phyloP scores from a whole-genome alignment of 2,113 vertebrate genomes.

The Sprattus sprattus region DNA sequence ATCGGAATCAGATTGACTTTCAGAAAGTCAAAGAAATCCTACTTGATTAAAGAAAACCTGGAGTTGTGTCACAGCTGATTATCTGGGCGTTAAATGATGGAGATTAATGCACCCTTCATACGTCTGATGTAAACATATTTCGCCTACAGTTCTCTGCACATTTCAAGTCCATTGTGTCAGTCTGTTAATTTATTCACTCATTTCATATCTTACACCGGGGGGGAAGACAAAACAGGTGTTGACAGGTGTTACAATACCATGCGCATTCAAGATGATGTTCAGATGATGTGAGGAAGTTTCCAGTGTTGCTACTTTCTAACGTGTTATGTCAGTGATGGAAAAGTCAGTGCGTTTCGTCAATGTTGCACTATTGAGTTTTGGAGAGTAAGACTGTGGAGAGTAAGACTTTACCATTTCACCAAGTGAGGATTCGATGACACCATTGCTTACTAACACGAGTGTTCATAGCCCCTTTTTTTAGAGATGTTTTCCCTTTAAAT shows the following conservation, averaged over 20 bases:
- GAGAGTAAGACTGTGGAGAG: background rate
- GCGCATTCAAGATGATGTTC: background rate
- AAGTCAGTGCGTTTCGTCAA: background rate
- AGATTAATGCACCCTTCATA: conserved; percentile 16
- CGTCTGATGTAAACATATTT: conserved; percentile 16
- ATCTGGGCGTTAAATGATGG: conserved; percentile 13
- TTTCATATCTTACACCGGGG: conserved; percentile 15
- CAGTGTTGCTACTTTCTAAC: background rate
- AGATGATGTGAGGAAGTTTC: background rate
- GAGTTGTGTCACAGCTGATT: conserved; percentile 18
- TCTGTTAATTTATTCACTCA: conserved; percentile 20
- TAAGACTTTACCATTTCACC: background rate
- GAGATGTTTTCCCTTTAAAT: conserved; percentile 48
- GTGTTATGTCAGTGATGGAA: background rate
- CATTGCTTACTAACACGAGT: conserved; percentile 17
- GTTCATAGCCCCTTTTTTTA: conserved; percentile 22
- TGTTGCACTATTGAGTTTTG: background rate
- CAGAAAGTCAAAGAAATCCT: conserved; percentile 21
- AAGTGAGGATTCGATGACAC: background rate
- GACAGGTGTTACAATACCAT: conserved; percentile 19
- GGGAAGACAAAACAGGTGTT: conserved; percentile 21
- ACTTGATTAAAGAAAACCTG: conserved; percentile 3
- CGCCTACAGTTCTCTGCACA: conserved; percentile 20
- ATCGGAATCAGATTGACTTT: background rate
- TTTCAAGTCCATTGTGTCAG: conserved; percentile 19